Evolutionary conservation across 2,113 vertebrate species (phyloP), one percentile per base, ranked within the genome.

Genomic region (Sceloporus tristichus): DNA sequence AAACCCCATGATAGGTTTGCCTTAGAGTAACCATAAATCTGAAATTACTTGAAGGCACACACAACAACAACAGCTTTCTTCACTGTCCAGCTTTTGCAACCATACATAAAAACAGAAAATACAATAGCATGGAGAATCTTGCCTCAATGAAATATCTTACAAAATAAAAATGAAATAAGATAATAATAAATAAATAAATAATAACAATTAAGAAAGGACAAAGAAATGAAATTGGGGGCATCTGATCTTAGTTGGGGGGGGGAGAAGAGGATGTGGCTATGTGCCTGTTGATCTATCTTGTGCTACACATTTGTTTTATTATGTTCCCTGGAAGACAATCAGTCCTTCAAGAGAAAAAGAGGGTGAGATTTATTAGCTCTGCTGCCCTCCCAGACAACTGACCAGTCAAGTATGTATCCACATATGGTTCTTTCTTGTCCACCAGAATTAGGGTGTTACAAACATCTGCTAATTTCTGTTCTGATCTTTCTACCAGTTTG

Each of bases 351-450:
- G 65, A 59, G 34, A 56, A 85, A 25, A 27, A 65, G 75, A 38
- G 11, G 38, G 27, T 18, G 16, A 8, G 76, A 13, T 8, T 42
- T 78, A 19, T 10, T 42, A 0, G 48, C 8, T 5, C 62, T 42
- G 40, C 16, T n/a, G 5, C 59, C 56, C 13, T 66, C 74, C 23
- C 7, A 27, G 40, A 76, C 16, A 29, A 42, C 19, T 76, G 25
- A 38, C 42, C 29, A 53, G 77, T 14, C 7, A 53, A 25, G 56
- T 38, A 14, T 82, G 38, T 71, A 92, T 87, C 92, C 91, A 89
- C 84, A 89, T 70, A 68, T 75, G 79, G 74, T 91, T 90, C 34
- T 13, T 92, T 68, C 84, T 5, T 91, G 76, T 87, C 66, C 87
- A 80, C n/a, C 92, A 86, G 86, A 89, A 91, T n/a, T 54, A 29